Evolutionary conservation across 2,797 vertebrate species (phyloP), one percentile per base, ranked within the genome.

Genomic region (Halcyon smyrnensis): DNA sequence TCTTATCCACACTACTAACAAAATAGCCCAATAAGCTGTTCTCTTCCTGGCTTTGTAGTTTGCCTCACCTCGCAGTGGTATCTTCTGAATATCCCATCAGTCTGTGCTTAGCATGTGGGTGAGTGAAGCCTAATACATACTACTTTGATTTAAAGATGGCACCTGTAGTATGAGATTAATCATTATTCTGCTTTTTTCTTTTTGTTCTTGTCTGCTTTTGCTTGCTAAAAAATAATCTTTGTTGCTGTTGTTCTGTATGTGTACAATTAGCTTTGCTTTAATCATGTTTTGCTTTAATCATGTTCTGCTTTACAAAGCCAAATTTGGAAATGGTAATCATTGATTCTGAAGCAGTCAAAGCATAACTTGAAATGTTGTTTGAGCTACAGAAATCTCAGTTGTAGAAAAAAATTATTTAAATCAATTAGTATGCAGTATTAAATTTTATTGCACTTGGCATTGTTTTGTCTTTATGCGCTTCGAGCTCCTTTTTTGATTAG

Each of bases 21-120:
- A 96, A 97, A 84, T 97, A 98, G 90, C 92, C 93, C 95, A 98
- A 93, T 97, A 95, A 98, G 97, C 94, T 98, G 86, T 98, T 98
- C 95, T 98, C 95, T 98, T 97, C 97, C 98, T 98, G 98, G 97
- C 98, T 98, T 98, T 98, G 88, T 98, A 98, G 98, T 98, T 98
- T 88, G 87, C 98, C 92, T 98, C 98, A 96, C 92, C 98, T 98
- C 98, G 97, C 96, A 96, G 98, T 98, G 98, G 98, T 97, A 97
- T 98, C 98, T 98, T 98, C 98, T 98, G 98, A 98, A 84, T 97
- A 94, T 97, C 91, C 89, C 97, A 74, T 97, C 97, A 97, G 81
- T 97, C 96, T 98, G 96, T 97, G 97, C 97, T 97, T 98, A 98
- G 97, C 91, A 24, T 97, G 97, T 97, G 95, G 98, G 98, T 98